A percentile compares a stretch with the other conserved stretches of the same genome.
Evolutionary conservation across 2,888 invertebrate species (phyloP).

Genomic region (Melinaea marsaeus): DNA sequence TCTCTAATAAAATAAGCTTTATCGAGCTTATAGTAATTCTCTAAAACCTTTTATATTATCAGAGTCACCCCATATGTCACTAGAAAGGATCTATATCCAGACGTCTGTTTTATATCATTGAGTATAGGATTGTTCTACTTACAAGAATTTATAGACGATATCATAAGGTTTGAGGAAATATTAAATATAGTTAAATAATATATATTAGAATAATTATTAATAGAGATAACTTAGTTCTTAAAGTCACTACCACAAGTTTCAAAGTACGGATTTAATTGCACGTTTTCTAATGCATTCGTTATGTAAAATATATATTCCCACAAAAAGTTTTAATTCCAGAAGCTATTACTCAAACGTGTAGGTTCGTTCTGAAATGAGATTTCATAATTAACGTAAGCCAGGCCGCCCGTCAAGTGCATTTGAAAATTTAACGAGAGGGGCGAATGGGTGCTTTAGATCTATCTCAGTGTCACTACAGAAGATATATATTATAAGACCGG

Average conservation of each 20-base stretch:
- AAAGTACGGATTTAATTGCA: neutral
- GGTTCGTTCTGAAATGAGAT: constrained; percentile 72
- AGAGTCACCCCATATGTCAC: no score
- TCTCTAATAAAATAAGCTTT: no score
- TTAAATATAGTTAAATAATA: no score
- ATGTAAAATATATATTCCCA: constrained; percentile 55
- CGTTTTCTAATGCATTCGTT: constrained; percentile 24
- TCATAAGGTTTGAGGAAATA: no score
- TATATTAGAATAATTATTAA: no score
- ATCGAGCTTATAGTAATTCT: no score
- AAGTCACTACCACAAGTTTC: neutral
- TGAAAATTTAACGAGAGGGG: constrained; percentile 74
- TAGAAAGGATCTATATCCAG: no score
- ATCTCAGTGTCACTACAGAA: constrained; percentile 51
- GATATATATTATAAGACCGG: constrained; percentile 28
- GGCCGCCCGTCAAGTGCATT: constrained; percentile 74
- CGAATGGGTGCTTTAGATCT: constrained; percentile 53
- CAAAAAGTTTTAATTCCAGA: constrained; percentile 62
- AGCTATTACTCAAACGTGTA: constrained; percentile 70
- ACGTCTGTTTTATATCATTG: no score
- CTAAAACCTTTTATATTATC: no score
- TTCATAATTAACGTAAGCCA: constrained; percentile 76
- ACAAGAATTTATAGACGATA: no score
- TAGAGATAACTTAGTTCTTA: no score
- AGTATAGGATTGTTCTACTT: no score